Percentiles rank a stretch among this genome's conserved stretches.
These are phyloP conservation scores for Oxycera nigricornis DNA, from an alignment of 2,888 invertebrate genomes.

Conservation along the genomic window DNA sequence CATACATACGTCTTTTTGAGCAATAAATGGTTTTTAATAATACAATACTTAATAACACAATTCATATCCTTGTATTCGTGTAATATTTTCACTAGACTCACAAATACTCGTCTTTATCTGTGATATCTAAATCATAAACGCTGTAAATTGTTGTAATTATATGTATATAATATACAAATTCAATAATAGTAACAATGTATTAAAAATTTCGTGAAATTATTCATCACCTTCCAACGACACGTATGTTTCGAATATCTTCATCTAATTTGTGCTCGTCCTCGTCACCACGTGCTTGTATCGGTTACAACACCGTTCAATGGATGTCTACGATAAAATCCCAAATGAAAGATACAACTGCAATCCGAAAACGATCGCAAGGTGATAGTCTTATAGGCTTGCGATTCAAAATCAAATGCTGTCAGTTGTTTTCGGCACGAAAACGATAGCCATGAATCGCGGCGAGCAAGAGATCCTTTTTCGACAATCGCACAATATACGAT, in stretches of 20 bases:
- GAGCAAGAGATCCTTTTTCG: slow-evolving; percentile 70
- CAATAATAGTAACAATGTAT: too few relatives aligned
- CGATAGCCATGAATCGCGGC: slow-evolving; percentile 68
- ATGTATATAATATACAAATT: too few relatives aligned
- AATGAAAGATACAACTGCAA: not conserved
- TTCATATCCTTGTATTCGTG: too few relatives aligned
- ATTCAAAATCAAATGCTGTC: slow-evolving; percentile 59
- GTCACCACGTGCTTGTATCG: too few relatives aligned
- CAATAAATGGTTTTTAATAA: too few relatives aligned
- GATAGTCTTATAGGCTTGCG: slow-evolving; percentile 38
- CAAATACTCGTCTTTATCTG: not conserved
- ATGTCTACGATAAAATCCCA: not conserved
- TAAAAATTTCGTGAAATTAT: too few relatives aligned
- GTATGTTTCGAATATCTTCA: too few relatives aligned
- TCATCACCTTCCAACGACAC: too few relatives aligned
- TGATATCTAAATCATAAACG: not conserved
- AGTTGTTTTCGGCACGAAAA: slow-evolving; percentile 61
- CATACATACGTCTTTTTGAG: too few relatives aligned
- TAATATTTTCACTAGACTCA: not conserved
- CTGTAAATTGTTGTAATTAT: too few relatives aligned
- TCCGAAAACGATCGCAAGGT: slow-evolving; percentile 26
- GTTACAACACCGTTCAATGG: slow-evolving; percentile 35
- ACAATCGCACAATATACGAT: slow-evolving; percentile 66
- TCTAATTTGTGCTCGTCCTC: too few relatives aligned
- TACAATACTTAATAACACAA: too few relatives aligned